Conservation (phyloP, 53 echinoderm and acorn worm species). For the Crossaster papposus region DNA sequence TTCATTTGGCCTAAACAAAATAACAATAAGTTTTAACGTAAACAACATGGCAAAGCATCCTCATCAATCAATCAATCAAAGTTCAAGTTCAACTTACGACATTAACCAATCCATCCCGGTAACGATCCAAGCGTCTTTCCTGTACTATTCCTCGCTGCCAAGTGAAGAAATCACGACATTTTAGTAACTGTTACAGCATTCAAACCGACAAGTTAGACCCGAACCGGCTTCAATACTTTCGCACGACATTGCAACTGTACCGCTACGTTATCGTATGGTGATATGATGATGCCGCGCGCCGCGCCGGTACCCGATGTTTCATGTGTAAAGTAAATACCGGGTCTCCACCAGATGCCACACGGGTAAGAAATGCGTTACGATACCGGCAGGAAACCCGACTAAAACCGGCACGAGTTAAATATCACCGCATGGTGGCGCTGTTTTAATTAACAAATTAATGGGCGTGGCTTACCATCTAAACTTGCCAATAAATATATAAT, state of each 20-base stretch:
- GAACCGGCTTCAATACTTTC: too few relatives aligned
- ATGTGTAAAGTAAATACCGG: conserved; percentile 29
- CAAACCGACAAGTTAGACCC: neutral
- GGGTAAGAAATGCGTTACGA: neutral
- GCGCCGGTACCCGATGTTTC: too few relatives aligned
- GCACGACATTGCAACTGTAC: neutral
- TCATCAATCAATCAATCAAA: neutral
- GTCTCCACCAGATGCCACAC: conserved; percentile 1
- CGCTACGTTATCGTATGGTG: too few relatives aligned
- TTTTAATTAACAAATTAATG: conserved; percentile 20
- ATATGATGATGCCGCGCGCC: neutral
- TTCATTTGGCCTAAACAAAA: too few relatives aligned
- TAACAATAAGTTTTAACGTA: too few relatives aligned
- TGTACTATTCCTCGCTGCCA: conserved; percentile 42
- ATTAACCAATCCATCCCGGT: conserved; percentile 77
- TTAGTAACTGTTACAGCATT: conserved; percentile 11
- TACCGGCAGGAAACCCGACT: conserved; percentile 22
- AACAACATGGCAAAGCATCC: neutral
- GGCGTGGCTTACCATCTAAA: neutral
- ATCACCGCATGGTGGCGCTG: conserved; percentile 46
- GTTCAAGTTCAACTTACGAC: conserved; percentile 49
- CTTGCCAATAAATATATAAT: neutral
- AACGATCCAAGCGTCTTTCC: conserved; percentile 50
- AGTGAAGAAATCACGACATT: conserved; percentile 49
- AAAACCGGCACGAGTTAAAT: conserved; percentile 9